Evolutionary conservation across 2,113 vertebrate genomes (phyloP).

Genomic region (Chionodraco myersi): DNA sequence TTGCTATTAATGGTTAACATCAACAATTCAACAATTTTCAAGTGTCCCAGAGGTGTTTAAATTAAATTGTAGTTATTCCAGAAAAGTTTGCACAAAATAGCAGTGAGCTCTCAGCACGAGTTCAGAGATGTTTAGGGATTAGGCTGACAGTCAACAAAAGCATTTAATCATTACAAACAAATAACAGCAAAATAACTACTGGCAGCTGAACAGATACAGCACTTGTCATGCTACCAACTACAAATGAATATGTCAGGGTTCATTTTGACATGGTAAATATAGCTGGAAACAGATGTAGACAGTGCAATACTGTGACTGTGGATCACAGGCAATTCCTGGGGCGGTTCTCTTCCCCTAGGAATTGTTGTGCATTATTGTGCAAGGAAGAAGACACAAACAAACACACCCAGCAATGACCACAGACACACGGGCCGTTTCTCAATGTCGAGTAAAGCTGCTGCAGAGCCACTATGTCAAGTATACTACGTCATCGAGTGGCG

Average conservation of each 20-base stretch:
- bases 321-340: not conserved
- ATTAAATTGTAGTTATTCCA: not conserved
- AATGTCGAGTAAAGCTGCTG: too few relatives aligned
- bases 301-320: constrained; percentile 2
- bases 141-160: not conserved
- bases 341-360: not conserved
- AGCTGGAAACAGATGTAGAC: not conserved
- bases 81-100: not conserved
- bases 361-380: constrained; percentile 6
- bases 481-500: too few relatives aligned
- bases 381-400: constrained; percentile 3
- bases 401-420: not conserved
- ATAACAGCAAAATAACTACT: not conserved
- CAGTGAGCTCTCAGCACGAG: not conserved
- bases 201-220: constrained; percentile 4
- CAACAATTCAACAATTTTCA: not conserved
- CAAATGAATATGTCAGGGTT: not conserved
- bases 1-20: not conserved
- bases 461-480: too few relatives aligned
- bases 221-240: not conserved
- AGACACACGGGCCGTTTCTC: too few relatives aligned
- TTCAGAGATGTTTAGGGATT: not conserved
- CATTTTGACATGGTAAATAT: constrained; percentile 1
- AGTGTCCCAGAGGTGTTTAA: not conserved
- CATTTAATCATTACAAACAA: constrained; percentile 13